phyloP scores from a whole-genome alignment of 2,113 vertebrate genomes.

The Dipodomys spectabilis region DNA sequence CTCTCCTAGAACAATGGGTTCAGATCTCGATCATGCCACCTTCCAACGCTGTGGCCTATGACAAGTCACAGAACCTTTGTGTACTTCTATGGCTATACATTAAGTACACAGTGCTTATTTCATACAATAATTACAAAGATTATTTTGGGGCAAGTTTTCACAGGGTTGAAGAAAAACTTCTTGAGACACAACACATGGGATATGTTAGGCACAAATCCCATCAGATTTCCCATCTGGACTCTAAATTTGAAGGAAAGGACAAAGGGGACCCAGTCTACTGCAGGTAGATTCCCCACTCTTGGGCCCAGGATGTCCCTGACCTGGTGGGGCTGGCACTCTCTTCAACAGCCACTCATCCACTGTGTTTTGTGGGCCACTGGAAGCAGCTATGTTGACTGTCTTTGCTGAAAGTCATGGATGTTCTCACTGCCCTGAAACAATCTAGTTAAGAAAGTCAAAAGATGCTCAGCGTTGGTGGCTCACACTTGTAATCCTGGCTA shows the following conservation, averaged over 20 bases:
- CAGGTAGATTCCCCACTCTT: accelerated
- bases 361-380: not conserved
- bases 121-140: not conserved
- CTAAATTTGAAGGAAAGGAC: not conserved
- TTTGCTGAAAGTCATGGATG: not conserved
- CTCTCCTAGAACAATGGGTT: not conserved
- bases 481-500: no score
- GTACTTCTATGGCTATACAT: not conserved
- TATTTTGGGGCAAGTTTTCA: not conserved
- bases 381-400: not conserved
- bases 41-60: not conserved
- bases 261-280: not conserved
- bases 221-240: not conserved
- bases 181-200: not conserved
- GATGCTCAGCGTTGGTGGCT: not conserved
- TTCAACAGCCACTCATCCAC: not conserved
- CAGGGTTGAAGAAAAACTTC: not conserved
- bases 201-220: no score
- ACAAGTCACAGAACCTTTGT: not conserved
- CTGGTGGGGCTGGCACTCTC: not conserved
- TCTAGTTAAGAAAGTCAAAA: not conserved
- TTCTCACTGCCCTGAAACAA: constrained; percentile 30
- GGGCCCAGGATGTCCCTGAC: not conserved
- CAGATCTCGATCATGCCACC: not conserved
- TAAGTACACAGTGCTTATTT: not conserved